A percentile compares a stretch with the other conserved stretches of the same genome.
phyloP scores from a whole-genome alignment of 30 jellyfish, hydroid and myxozoan genomes.

The Rhopilema esculentum region DNA sequence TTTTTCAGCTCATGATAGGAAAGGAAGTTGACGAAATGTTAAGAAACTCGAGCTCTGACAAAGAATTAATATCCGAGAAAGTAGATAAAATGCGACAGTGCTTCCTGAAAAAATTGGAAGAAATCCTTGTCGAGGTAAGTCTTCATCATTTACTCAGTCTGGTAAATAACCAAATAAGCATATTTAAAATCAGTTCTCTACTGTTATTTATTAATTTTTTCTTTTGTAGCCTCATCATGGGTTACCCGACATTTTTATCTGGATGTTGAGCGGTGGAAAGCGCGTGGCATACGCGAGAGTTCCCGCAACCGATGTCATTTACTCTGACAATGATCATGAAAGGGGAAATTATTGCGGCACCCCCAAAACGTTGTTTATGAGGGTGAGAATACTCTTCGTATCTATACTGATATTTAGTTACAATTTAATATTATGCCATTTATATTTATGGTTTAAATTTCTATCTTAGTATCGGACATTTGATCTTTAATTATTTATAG shows the following conservation, averaged over 20 bases:
- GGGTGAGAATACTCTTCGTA: background rate
- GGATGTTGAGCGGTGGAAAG: conserved; percentile 81
- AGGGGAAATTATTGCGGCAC: conserved; percentile 65
- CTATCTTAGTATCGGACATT: too few species aligned
- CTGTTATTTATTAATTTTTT: background rate
- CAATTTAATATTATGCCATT: background rate
- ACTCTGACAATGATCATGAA: conserved; percentile 45
- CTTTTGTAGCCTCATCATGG: conserved; percentile 85
- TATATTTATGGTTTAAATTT: too few species aligned
- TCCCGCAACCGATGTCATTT: conserved; percentile 76
- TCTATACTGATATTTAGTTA: too few species aligned
- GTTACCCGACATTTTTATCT: conserved; percentile 78
- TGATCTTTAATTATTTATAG: too few species aligned
- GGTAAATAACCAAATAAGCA: too few species aligned
- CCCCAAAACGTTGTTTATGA: conserved; percentile 54
- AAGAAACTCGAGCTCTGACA: conserved; percentile 19
- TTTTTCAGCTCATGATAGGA: conserved; percentile 16
- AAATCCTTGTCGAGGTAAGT: conserved; percentile 44
- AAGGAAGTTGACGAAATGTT: conserved; percentile 43
- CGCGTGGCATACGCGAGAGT: conserved; percentile 82
- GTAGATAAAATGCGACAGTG: conserved; percentile 2
- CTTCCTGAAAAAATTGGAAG: conserved; percentile 23
- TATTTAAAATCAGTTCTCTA: too few species aligned
- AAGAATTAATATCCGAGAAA: conserved; percentile 3
- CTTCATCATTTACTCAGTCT: background rate